These are phyloP conservation scores for Torymus auratus DNA, from an alignment of 2,888 invertebrate species.

Conservation along the genomic window DNA sequence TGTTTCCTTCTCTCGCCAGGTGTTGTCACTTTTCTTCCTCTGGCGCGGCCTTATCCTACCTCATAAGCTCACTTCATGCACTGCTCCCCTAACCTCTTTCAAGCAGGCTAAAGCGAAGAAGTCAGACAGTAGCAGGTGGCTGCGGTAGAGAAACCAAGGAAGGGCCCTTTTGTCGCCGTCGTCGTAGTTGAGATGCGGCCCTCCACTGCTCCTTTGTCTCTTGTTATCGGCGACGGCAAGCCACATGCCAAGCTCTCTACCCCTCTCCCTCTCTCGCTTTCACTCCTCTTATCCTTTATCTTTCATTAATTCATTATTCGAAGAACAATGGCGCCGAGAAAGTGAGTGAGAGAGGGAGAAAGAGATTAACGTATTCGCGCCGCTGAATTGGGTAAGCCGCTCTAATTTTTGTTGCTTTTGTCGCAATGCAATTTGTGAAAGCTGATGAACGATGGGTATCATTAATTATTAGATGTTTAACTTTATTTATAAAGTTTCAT, in stretches of 20 bases:
- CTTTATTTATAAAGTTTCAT: too few relatives aligned
- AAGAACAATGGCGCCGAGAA: slow-evolving; percentile 31
- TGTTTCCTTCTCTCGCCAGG: slow-evolving; percentile 32
- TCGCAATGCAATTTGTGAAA: too few relatives aligned
- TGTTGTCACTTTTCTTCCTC: slow-evolving; percentile 29
- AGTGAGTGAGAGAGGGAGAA: slow-evolving; percentile 14
- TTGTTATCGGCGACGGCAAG: slow-evolving; percentile 45
- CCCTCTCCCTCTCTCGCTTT: background rate
- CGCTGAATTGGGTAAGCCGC: slow-evolving; percentile 17
- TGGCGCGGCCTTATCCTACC: background rate
- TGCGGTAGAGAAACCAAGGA: slow-evolving; percentile 18
- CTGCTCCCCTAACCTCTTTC: slow-evolving; percentile 21
- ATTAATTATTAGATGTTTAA: slow-evolving; percentile 8
- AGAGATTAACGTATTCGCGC: background rate
- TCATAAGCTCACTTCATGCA: background rate
- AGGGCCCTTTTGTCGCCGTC: slow-evolving; percentile 39
- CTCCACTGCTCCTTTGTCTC: slow-evolving; percentile 43
- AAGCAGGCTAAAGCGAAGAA: background rate
- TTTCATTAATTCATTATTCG: slow-evolving; percentile 56
- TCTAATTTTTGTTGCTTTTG: background rate
- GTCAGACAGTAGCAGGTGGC: background rate
- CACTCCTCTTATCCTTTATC: slow-evolving; percentile 47
- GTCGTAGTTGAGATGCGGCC: background rate
- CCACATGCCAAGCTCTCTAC: slow-evolving; percentile 12
- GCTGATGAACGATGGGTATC: slow-evolving; percentile 16